Conservation (phyloP, 2,888 invertebrate species). For the Deilephila elpenor region DNA sequence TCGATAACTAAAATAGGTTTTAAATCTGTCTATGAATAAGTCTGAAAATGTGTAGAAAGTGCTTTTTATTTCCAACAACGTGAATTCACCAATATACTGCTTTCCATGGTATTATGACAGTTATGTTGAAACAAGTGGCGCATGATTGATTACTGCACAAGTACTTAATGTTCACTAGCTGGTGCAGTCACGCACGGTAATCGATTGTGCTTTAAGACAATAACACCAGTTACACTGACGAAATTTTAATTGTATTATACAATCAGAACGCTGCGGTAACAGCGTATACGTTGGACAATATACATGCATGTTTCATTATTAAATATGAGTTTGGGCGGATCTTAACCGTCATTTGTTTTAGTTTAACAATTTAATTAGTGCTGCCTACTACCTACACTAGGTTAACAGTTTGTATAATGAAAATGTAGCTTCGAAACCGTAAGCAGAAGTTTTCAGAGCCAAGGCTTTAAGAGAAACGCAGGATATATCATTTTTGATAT, state of each 20-base stretch:
- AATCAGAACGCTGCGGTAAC: neutral
- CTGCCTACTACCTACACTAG: neutral
- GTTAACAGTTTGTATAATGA: neutral
- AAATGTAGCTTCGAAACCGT: neutral
- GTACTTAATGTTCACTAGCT: constrained; percentile 9
- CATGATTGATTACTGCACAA: constrained; percentile 28
- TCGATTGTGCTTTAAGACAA: constrained; percentile 27
- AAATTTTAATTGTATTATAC: constrained; percentile 17
- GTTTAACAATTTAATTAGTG: neutral
- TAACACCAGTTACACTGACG: neutral
- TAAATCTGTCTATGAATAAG: too few relatives aligned
- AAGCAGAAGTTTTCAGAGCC: neutral
- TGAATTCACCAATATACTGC: too few relatives aligned
- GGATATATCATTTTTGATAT: too few relatives aligned
- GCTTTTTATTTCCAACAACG: too few relatives aligned
- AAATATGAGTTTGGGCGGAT: neutral
- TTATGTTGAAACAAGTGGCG: constrained; percentile 18
- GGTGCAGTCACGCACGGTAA: constrained; percentile 17
- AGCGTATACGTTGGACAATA: neutral
- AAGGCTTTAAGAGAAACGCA: too few relatives aligned
- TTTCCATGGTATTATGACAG: neutral
- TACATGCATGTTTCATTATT: neutral
- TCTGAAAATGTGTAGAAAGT: too few relatives aligned
- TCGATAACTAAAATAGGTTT: too few relatives aligned
- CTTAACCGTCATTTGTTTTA: neutral